These are phyloP conservation scores for Macrotis lagotis DNA, from an alignment of 2,113 vertebrate genomes.

Conservation along the genomic window DNA sequence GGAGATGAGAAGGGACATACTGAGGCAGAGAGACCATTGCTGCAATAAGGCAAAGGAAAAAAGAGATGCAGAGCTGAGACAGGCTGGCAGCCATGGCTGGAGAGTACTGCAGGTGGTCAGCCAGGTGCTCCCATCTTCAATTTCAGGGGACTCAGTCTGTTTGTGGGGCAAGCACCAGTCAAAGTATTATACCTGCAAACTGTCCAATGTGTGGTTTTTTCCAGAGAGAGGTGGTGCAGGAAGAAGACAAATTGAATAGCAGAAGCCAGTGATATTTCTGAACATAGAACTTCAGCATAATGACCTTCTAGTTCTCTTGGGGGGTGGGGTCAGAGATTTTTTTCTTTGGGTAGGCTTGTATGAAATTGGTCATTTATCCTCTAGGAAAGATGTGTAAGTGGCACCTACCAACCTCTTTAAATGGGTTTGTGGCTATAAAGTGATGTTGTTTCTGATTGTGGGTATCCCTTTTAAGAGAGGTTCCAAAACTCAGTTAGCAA, in stretches of 20 bases:
- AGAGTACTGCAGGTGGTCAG: not conserved
- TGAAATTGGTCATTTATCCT: slow-evolving; percentile 39
- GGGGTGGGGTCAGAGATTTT: not conserved
- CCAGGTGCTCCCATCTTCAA: not conserved
- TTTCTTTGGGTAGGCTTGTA: slow-evolving; percentile 15
- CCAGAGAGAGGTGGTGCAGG: not conserved
- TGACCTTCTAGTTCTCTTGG: not conserved
- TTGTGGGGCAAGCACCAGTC: not conserved
- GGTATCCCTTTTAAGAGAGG: not conserved
- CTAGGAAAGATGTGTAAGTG: not conserved
- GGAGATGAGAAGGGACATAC: not conserved
- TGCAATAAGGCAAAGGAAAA: not conserved
- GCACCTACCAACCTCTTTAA: not conserved
- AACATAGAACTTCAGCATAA: not conserved
- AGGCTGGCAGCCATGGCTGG: not conserved
- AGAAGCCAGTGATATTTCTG: not conserved
- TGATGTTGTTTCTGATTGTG: not conserved
- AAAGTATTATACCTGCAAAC: not conserved
- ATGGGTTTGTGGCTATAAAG: not conserved
- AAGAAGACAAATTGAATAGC: not conserved
- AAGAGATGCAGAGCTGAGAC: not conserved
- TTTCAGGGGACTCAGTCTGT: not conserved
- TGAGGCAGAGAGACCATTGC: not conserved
- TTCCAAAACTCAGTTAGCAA: not conserved
- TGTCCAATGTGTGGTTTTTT: not conserved